These are phyloP conservation scores for Steatocranus sp. DNA, from an alignment of 2,797 vertebrate species.

Conservation along the genomic window DNA sequence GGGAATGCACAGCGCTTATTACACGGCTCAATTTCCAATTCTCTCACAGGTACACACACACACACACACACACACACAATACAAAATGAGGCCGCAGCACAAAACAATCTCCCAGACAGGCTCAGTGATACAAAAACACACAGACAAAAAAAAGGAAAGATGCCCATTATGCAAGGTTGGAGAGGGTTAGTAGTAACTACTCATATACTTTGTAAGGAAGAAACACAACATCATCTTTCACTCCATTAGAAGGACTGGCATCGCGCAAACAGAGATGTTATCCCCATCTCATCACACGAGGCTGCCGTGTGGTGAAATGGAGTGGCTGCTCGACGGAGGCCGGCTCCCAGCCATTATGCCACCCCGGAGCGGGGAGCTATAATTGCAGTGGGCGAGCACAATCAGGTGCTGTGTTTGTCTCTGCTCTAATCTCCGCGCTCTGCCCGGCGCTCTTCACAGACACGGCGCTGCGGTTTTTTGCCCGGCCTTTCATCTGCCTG, in stretches of 20 bases:
- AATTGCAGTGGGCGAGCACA: slow-evolving; percentile 51
- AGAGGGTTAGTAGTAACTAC: slow-evolving; percentile 32
- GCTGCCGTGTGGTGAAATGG: slow-evolving; percentile 27
- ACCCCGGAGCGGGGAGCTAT: slow-evolving; percentile 32
- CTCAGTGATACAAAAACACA: slow-evolving; percentile 61
- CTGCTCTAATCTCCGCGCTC: slow-evolving; percentile 44
- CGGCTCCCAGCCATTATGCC: slow-evolving; percentile 40
- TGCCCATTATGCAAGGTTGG: slow-evolving; percentile 35
- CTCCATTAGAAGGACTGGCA: slow-evolving; percentile 36
- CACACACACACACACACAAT: slow-evolving; percentile 27
- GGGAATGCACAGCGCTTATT: slow-evolving; percentile 65
- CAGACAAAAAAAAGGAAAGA: slow-evolving; percentile 26
- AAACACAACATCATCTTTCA: slow-evolving; percentile 53
- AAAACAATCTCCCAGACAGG: slow-evolving; percentile 63
- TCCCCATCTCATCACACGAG: slow-evolving; percentile 42
- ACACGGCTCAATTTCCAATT: slow-evolving; percentile 72
- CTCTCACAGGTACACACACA: slow-evolving; percentile 58
- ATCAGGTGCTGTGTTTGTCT: slow-evolving; percentile 54
- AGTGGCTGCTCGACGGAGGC: slow-evolving; percentile 34
- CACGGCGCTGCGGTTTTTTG: slow-evolving; percentile 2
- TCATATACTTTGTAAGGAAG: slow-evolving; percentile 41
- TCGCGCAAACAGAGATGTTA: slow-evolving; percentile 26
- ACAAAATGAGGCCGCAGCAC: slow-evolving; percentile 60
- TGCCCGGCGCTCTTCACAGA: slow-evolving; percentile 20
- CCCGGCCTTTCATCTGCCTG: slow-evolving; percentile 45